Evolutionary conservation across 2,797 vertebrate genomes (phyloP).

Genomic region (Channallabes apus): DNA sequence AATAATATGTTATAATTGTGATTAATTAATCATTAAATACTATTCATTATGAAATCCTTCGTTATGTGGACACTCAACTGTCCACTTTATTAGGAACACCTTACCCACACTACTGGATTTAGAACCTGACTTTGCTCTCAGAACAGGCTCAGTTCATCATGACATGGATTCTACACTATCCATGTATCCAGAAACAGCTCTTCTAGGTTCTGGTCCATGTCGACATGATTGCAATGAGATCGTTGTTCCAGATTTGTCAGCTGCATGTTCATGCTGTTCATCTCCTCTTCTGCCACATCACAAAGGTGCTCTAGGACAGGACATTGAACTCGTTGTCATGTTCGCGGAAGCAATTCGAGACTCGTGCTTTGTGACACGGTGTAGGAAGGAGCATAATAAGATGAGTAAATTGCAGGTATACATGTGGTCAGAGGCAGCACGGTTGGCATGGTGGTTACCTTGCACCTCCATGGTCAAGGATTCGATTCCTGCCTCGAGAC

Average conservation of each 20-base stretch:
- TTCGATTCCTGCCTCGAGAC: no score
- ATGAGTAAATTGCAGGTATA: no score
- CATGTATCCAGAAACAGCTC: no score
- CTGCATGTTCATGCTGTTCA: neutral
- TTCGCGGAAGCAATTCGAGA: neutral
- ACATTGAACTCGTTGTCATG: neutral
- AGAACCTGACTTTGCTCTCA: neutral
- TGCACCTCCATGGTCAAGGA: no score
- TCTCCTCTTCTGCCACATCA: neutral
- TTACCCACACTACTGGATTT: neutral
- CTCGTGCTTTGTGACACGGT: neutral
- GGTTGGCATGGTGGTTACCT: no score
- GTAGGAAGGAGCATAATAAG: neutral
- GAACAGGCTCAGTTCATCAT: neutral
- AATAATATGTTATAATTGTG: neutral
- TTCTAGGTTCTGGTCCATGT: neutral
- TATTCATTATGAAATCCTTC: neutral
- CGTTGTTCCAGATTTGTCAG: neutral
- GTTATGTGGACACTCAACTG: neutral
- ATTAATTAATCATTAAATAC: neutral
- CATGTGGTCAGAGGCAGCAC: no score
- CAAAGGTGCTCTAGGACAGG: neutral
- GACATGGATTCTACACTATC: neutral
- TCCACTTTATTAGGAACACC: neutral
- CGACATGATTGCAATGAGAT: neutral